These are phyloP conservation scores for Dioctria rufipes DNA, from an alignment of 2,888 invertebrate species.

Conservation along the genomic window DNA sequence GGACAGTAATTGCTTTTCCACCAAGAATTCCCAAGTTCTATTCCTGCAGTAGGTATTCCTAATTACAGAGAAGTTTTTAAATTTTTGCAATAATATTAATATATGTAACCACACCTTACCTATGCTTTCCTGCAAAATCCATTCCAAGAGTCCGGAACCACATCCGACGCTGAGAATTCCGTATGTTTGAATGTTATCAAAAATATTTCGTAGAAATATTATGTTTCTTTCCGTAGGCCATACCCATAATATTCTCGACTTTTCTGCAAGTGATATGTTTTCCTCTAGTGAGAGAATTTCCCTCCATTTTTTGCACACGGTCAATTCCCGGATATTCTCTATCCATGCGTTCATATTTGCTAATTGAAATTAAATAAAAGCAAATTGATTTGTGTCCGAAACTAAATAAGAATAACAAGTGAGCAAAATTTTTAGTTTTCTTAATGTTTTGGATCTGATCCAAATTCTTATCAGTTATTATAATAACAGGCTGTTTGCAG, in stretches of 20 bases:
- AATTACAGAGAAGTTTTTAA: neutral
- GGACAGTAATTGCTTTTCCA: constrained; percentile 85
- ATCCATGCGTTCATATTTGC: constrained; percentile 49
- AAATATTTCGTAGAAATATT: constrained; percentile 73
- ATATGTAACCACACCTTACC: constrained; percentile 70
- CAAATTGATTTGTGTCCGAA: too few relatives aligned
- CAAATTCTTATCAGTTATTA: too few relatives aligned
- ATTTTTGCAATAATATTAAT: neutral
- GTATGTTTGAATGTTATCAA: constrained; percentile 71
- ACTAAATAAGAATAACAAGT: too few relatives aligned
- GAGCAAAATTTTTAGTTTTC: too few relatives aligned
- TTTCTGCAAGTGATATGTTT: constrained; percentile 64
- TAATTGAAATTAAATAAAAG: too few relatives aligned
- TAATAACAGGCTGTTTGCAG: too few relatives aligned
- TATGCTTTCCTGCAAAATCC: constrained; percentile 79
- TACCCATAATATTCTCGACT: constrained; percentile 79
- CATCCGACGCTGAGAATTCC: constrained; percentile 82
- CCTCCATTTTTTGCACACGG: constrained; percentile 69
- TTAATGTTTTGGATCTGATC: too few relatives aligned
- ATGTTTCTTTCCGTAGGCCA: constrained; percentile 81
- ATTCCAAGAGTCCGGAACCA: constrained; percentile 86
- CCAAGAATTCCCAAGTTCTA: constrained; percentile 86
- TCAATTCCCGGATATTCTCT: constrained; percentile 49
- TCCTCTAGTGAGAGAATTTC: constrained; percentile 68
- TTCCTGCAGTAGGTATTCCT: constrained; percentile 78